Conservation (phyloP, 2,797 vertebrate genomes). For the Hoplostethus mediterraneus region DNA sequence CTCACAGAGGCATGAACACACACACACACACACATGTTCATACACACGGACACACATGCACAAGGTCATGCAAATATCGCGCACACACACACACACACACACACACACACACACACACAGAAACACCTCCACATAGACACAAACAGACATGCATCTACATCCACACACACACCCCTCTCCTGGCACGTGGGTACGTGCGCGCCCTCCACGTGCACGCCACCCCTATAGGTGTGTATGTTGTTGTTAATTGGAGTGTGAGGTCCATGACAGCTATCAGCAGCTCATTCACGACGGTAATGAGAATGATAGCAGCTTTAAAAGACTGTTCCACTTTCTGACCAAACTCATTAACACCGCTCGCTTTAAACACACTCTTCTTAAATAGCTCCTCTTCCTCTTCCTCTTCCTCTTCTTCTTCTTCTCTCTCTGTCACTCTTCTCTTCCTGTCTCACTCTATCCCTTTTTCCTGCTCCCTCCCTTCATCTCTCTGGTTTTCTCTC, state of each 20-base stretch:
- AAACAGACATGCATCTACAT: slow-evolving; percentile 3
- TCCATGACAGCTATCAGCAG: slow-evolving; percentile 98
- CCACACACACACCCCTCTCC: not conserved
- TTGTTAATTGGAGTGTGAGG: slow-evolving; percentile 97
- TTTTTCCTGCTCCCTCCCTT: not conserved
- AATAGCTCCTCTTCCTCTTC: not conserved
- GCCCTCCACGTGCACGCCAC: slow-evolving; percentile 35
- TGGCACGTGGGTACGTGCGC: not conserved
- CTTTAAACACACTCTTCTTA: slow-evolving; percentile 89
- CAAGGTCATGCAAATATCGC: too few relatives aligned
- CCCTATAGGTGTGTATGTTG: slow-evolving; percentile 68
- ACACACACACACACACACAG: too few relatives aligned
- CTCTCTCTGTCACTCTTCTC: slow-evolving; percentile 11
- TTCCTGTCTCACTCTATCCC: not conserved
- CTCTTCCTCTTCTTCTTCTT: not conserved
- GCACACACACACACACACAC: too few relatives aligned
- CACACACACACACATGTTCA: slow-evolving; percentile 16
- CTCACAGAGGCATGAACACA: not conserved
- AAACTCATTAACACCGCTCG: slow-evolving; percentile 99
- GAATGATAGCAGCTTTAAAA: slow-evolving; percentile 98
- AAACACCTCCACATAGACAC: too few relatives aligned
- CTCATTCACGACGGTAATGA: slow-evolving; percentile 99
- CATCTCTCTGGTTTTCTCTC: not conserved
- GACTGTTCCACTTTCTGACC: slow-evolving; percentile 99
- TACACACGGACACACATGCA: not conserved